Percentiles rank a stretch among this genome's conserved stretches.
phyloP scores from a whole-genome alignment of 1,140 invertebrate species.

The Zaprionus lachaisei region DNA sequence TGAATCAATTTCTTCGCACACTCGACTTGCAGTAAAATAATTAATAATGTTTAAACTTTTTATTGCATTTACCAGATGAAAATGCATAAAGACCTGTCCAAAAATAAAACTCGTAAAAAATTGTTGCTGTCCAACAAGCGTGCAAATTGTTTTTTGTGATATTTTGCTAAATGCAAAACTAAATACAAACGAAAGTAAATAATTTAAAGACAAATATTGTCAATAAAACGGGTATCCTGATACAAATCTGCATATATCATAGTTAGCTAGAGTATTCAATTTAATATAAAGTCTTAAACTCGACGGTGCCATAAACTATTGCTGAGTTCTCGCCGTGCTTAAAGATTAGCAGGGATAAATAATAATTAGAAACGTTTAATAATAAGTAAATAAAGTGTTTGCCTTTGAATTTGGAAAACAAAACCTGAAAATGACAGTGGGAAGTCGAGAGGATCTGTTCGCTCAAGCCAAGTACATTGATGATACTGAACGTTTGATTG shows the following conservation, averaged over 20 bases:
- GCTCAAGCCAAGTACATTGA: constrained; percentile 78
- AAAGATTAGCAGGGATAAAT: constrained; percentile 2
- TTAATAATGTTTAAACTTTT: constrained; percentile 43
- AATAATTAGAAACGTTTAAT: constrained; percentile 17
- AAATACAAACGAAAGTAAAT: constrained; percentile 24
- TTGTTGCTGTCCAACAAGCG: constrained; percentile 44
- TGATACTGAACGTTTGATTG: constrained; percentile 80
- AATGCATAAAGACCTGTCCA: constrained; percentile 83
- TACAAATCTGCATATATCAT: constrained; percentile 14
- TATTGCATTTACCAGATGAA: constrained; percentile 72
- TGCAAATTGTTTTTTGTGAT: constrained; percentile 64
- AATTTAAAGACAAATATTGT: constrained; percentile 4
- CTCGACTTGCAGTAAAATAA: constrained; percentile 1
- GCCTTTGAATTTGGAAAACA: background rate
- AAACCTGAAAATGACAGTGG: constrained; percentile 70
- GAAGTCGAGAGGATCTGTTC: constrained; percentile 80
- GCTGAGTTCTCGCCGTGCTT: constrained; percentile 10
- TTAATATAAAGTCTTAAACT: constrained; percentile 34
- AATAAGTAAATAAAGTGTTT: constrained; percentile 14
- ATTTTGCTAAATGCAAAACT: constrained; percentile 42
- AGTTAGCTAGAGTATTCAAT: constrained; percentile 61
- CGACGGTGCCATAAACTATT: constrained; percentile 62
- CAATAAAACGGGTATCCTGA: constrained; percentile 54
- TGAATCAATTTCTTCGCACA: constrained; percentile 7
- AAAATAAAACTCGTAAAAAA: constrained; percentile 83